Base-by-base conservation (phyloP, 2,888 invertebrate species). In the Omphaloscelis lunosa region DNA sequence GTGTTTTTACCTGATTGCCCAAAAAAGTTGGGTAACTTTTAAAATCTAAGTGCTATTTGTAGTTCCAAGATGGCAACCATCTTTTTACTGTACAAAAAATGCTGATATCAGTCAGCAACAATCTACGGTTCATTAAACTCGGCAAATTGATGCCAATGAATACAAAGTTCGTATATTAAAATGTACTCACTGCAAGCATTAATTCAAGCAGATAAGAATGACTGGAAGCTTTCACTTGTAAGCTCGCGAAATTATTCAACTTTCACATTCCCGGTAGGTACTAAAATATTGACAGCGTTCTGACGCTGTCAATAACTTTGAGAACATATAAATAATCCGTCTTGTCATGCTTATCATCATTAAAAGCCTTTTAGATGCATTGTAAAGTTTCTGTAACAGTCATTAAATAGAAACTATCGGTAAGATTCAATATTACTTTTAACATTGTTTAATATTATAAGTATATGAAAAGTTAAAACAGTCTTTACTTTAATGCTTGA, bases 211-310 rank as follows among this genome's bases (percentile, higher is more conserved):
- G 23, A 17, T 51, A 58, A 41, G 39, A 66, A 61, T 69, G 45
- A 53, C 58, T 77, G 45, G 59, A 67, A 79, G 48, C 87, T 86
- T 88, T 87, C 81, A 69, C 77, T 70, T 11, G 20, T 56, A 70
- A 71, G 61, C 56, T 74, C 34, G 56, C 70, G 48, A 69, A 67
- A 72, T 27, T 53, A 72, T 27, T 65, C 23, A 20, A 85, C 90
- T 89, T 89, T 90, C 90, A 82, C 89, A 62, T 23, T 15, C n/a
- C 45, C 41, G 45, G 29, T 62, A 67, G 45, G 29, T 62, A 67
- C 39, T 48, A 61, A 15, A 77, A 51, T 66, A 79, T 76, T 77
- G 74, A 77, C 72, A 77, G 69, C 67, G 75, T n/a, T n/a, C n/a
- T n/a, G n/a, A n/a, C n/a, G n/a, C n/a, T n/a, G n/a, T 82, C 79